Conservation (phyloP, 1,140 invertebrate species). For the Teleogryllus occipitalis region DNA sequence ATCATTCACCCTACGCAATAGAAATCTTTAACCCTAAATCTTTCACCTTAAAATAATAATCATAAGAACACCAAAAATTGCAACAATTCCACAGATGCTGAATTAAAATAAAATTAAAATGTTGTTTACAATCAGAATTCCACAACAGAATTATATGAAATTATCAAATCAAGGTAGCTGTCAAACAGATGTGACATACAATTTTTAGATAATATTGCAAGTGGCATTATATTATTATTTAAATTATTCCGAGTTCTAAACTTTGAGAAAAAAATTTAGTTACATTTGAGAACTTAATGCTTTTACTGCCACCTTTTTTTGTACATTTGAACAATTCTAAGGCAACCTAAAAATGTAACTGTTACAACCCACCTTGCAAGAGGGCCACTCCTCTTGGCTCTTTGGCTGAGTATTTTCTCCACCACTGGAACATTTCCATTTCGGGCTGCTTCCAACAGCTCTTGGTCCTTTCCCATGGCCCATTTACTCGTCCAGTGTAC, state of each 20-base stretch:
- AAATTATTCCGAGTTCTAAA: no score
- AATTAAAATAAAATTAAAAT: not conserved
- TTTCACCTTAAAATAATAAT: no score
- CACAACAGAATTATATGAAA: not conserved
- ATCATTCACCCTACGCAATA: no score
- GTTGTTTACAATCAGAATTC: not conserved
- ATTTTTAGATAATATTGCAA: not conserved
- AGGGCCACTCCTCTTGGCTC: constrained; percentile 85
- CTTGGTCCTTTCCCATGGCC: constrained; percentile 91
- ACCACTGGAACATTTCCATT: constrained; percentile 81
- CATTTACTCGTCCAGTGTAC: constrained; percentile 45
- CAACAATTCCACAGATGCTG: not conserved
- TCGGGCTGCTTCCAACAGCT: constrained; percentile 88
- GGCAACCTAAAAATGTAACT: not conserved
- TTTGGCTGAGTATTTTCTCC: constrained; percentile 82
- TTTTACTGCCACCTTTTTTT: no score
- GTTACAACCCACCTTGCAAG: constrained; percentile 65
- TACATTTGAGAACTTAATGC: no score
- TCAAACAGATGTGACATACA: not conserved
- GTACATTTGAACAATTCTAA: no score
- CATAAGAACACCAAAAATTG: no score
- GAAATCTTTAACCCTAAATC: no score
- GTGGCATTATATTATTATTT: no score
- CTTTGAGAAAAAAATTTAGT: no score
- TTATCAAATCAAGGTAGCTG: not conserved